These are phyloP conservation scores for Scyliorhinus canicula DNA, from an alignment of 2,797 vertebrate genomes.

Conservation along the genomic window DNA sequence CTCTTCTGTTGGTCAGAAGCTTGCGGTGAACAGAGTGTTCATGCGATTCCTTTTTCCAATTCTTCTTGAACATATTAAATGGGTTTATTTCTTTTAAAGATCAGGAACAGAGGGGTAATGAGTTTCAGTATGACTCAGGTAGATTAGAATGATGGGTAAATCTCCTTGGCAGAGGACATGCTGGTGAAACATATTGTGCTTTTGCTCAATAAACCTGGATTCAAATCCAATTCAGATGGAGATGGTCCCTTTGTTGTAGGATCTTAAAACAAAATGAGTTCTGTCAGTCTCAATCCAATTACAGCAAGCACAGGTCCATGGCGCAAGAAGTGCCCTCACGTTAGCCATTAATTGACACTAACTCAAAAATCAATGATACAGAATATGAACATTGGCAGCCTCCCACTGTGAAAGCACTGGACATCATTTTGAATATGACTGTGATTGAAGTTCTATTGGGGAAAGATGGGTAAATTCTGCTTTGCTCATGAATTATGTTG, in stretches of 20 bases:
- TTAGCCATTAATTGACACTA: constrained; percentile 6
- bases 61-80: background rate
- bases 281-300: background rate
- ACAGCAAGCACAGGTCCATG: background rate
- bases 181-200: background rate
- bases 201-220: background rate
- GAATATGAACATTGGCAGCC: background rate
- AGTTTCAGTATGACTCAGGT: background rate
- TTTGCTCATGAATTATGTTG: background rate
- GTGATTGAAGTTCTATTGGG: background rate
- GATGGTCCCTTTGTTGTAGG: background rate
- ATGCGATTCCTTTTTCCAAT: background rate
- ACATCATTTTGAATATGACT: background rate
- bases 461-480: background rate
- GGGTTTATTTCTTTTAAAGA: background rate
- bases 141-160: background rate
- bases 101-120: background rate
- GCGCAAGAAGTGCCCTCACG: background rate
- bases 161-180: background rate
- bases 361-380: background rate
- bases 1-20: background rate
- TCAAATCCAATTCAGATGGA: constrained; percentile 6
- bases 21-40: background rate
- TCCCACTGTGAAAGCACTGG: background rate
- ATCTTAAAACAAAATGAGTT: background rate